Base-by-base conservation (phyloP, 2,797 vertebrate genomes). In the Molothrus aeneus region DNA sequence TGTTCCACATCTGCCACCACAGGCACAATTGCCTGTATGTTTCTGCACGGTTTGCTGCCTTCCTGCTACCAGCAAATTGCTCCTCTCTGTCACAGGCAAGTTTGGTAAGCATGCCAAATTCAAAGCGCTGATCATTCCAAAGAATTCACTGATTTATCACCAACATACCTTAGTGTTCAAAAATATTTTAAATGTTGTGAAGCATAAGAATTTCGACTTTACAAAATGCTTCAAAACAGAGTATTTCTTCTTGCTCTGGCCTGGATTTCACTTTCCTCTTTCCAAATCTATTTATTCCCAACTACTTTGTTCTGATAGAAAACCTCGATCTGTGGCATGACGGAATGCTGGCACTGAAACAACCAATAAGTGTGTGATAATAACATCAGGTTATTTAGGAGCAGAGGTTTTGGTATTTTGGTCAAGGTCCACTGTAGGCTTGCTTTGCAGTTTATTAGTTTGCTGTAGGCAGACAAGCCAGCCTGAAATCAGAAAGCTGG, bases 221-320 rank as follows among this genome's bases (percentile, higher is more conserved):
- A 19, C 7, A 2, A 42, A 48, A 6, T 13, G 38, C 28, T 50
- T 84, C 9, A 4, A 73, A 86, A 51, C 8, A 10, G 65, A 82
- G 12, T 80, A 75, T 43, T 43, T 68, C 11, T 90, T 80, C 70
- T 72, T 91, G 11, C 40, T 87, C 43, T 81, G 56, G 88, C 38
- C 66, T 73, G 45, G 48, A 81, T 96, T 96, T 96, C 18, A 31
- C 83, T 77, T 91, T 80, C 31, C 31, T 65, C 75, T 95, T 95
- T 93, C 80, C 88, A 87, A 71, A 83, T 92, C 66, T 78, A 2
- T 95, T 92, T 96, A 66, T 91, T 94, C 79, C 59, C 21, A 91
- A 59, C 72, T 43, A 3, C 12, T 38, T 86, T 68, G n/a, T 82
- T 71, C 66, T 85, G 47, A 45, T 59, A 36, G 80, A 79, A 93